These are phyloP conservation scores for Turnix velox DNA, from an alignment of 2,113 vertebrate species.

Conservation along the genomic window DNA sequence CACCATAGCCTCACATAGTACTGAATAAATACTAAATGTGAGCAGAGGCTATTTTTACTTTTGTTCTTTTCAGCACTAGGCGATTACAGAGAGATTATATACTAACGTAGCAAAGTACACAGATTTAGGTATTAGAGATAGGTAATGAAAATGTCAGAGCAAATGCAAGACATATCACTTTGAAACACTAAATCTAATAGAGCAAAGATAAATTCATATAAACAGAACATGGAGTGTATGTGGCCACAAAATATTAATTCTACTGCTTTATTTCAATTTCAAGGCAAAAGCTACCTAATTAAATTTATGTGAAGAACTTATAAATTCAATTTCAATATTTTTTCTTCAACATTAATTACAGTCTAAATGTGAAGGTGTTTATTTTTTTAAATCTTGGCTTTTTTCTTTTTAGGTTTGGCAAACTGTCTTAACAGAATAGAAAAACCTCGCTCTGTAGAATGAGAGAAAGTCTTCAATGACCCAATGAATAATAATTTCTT, in stretches of 20 bases:
- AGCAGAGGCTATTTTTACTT: not conserved
- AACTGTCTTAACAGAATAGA: not conserved
- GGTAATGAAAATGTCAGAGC: not conserved
- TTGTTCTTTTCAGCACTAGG: not conserved
- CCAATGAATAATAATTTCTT: accelerated
- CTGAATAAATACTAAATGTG: not conserved
- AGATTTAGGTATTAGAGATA: not conserved
- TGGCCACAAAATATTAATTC: not conserved
- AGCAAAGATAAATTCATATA: not conserved
- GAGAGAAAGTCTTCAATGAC: not conserved
- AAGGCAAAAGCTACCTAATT: not conserved
- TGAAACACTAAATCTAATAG: not conserved
- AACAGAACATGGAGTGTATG: not conserved
- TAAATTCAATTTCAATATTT: not conserved
- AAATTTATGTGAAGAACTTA: not conserved
- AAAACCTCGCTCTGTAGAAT: not conserved
- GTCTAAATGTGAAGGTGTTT: not conserved
- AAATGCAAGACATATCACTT: not conserved
- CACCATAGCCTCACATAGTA: not conserved
- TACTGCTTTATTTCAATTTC: not conserved
- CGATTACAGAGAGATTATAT: not conserved
- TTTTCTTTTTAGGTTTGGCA: not conserved
- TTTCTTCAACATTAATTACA: not conserved
- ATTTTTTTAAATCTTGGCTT: accelerated
- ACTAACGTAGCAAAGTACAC: not conserved